phyloP scores from a whole-genome alignment of 2,888 invertebrate genomes.

The Aleiodes testaceus region DNA sequence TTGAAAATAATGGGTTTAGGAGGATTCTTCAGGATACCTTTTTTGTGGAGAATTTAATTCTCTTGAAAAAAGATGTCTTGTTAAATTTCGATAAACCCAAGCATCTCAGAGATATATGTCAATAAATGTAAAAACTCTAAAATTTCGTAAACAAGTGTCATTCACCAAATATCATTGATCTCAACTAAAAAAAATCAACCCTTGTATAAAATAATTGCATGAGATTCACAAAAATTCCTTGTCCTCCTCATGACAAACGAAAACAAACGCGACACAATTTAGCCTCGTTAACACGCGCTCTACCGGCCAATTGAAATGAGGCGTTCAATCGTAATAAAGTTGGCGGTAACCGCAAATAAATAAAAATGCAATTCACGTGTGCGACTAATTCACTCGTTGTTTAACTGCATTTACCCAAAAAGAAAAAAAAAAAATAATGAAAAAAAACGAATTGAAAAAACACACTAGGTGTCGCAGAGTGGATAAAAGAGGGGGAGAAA shows the following conservation, averaged over 20 bases:
- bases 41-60: too few species aligned
- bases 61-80: too few species aligned
- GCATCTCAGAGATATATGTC: too few species aligned
- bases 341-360: neutral
- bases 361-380: neutral
- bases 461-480: neutral
- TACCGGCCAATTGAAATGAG: constrained; percentile 39
- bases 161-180: too few species aligned
- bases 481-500: constrained; percentile 1
- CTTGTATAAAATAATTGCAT: too few species aligned
- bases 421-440: neutral
- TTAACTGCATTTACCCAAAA: neutral
- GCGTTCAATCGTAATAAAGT: constrained; percentile 40
- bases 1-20: too few species aligned
- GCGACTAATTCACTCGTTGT: neutral
- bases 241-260: neutral
- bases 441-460: neutral
- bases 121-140: too few species aligned
- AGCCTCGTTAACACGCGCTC: constrained; percentile 31
- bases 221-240: too few species aligned
- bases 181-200: too few species aligned
- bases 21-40: too few species aligned
- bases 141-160: too few species aligned
- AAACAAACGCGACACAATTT: constrained; percentile 27
- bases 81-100: too few species aligned